These are phyloP conservation scores for Limulus polyphemus DNA, from an alignment of 2,888 invertebrate species.

Conservation along the genomic window DNA sequence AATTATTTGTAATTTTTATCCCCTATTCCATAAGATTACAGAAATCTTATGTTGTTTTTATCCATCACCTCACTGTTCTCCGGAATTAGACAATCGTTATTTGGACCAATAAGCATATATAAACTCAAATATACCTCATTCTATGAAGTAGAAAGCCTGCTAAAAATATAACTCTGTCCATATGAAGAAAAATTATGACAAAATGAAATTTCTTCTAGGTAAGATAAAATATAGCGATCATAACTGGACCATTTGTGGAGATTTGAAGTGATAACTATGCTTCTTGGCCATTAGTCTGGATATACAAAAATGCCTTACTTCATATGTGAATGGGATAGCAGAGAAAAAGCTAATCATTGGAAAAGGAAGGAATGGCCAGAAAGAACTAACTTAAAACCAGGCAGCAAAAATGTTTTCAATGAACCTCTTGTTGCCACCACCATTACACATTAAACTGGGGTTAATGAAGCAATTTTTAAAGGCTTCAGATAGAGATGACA, in stretches of 20 bases:
- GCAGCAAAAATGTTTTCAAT: background rate
- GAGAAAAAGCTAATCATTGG: conserved; percentile 22
- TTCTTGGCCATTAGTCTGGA: conserved; percentile 30
- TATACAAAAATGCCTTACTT: conserved; percentile 29
- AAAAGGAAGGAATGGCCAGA: conserved; percentile 18
- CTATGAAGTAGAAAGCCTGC: too few relatives aligned
- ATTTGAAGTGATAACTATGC: conserved; percentile 24
- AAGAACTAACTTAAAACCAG: too few relatives aligned
- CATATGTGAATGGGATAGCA: conserved; percentile 27
- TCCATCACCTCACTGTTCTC: too few relatives aligned
- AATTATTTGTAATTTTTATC: too few relatives aligned
- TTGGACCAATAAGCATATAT: too few relatives aligned
- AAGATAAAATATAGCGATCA: conserved; percentile 5
- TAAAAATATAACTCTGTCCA: too few relatives aligned
- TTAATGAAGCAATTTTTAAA: conserved; percentile 16
- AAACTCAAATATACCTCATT: too few relatives aligned
- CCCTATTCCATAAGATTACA: too few relatives aligned
- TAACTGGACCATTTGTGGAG: conserved; percentile 14
- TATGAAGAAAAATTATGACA: too few relatives aligned
- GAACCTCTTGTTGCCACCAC: conserved; percentile 14
- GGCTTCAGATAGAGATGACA: conserved; percentile 17
- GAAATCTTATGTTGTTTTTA: too few relatives aligned
- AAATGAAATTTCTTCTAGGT: too few relatives aligned
- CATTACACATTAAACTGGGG: conserved; percentile 30
- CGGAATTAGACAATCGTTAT: too few relatives aligned